Evolutionary conservation across 2,797 vertebrate genomes (phyloP).

Genomic region (Myripristis jacobus): DNA sequence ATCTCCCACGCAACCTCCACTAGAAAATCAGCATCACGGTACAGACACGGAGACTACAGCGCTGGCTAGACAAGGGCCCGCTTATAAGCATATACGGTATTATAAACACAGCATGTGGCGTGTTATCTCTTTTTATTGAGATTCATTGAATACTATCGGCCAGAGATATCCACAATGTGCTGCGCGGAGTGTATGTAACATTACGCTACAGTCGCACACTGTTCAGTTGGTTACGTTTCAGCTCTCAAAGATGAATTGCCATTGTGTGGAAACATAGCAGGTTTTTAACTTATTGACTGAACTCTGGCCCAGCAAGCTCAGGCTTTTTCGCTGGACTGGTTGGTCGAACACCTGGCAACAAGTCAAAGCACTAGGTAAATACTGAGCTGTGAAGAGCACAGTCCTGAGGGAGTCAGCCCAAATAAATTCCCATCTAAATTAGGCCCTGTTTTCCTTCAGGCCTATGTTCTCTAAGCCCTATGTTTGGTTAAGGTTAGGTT

Average conservation of each 20-base stretch:
- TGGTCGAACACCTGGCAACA: slow-evolving; percentile 34
- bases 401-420: no score
- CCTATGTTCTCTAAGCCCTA: no score
- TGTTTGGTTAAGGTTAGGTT: no score
- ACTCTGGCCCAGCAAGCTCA: slow-evolving; percentile 34
- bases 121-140: slow-evolving; percentile 60
- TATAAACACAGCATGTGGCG: slow-evolving; percentile 56
- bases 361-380: slow-evolving; percentile 17
- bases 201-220: background rate
- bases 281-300: slow-evolving; percentile 52
- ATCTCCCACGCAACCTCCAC: slow-evolving; percentile 74
- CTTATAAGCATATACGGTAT: slow-evolving; percentile 63
- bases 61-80: slow-evolving; percentile 65
- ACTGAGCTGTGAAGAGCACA: slow-evolving; percentile 29
- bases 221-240: slow-evolving; percentile 16
- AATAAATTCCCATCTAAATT: no score
- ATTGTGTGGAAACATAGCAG: slow-evolving; percentile 38
- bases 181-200: slow-evolving; percentile 21
- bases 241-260: slow-evolving; percentile 15
- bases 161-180: slow-evolving; percentile 38
- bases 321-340: slow-evolving; percentile 12
- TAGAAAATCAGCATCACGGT: slow-evolving; percentile 65
- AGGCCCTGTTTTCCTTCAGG: no score
- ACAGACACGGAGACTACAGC: slow-evolving; percentile 63
- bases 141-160: slow-evolving; percentile 43